Base-by-base conservation (phyloP, 2,113 vertebrate genomes). In the Atractosteus spatula region DNA sequence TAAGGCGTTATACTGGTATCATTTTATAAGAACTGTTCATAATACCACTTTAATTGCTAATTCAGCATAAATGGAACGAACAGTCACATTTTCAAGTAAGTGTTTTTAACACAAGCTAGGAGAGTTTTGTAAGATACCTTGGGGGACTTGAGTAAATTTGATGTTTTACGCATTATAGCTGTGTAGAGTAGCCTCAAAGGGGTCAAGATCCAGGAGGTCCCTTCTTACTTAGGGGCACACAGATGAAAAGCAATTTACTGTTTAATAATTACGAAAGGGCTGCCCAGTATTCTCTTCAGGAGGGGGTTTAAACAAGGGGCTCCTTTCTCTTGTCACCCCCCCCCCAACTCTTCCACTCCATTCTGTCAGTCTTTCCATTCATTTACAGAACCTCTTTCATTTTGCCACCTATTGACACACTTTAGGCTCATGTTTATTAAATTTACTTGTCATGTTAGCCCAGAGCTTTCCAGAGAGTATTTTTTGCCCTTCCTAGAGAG, bases 391-490 rank as follows among this genome's bases (percentile, higher is more conserved):
- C 85, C 84, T 83, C 78, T 80, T 77, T 66, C 62, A 12, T 65
- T 65, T 65, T 29, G 12, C 62, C 17, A 65, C 29, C 62, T 65
- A 65, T 84, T 86, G 80, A 82, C 80, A 79, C 81, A 82, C 77
- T 54, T 54, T 79, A 82, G 84, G 79, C 89, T 88, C 87, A 88
- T 86, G 87, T 88, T 86, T 88, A 87, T 89, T 86, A 89, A 88
- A 90, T 86, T 81, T 79, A 81, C 79, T 86, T 86, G 85, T 90
- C 85, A 79, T 89, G 84, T 85, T 83, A 81, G 81, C 80, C 81
- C 82, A 76, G 81, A 77, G 78, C 80, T 75, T 78, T 78, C 77
- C 82, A 73, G 75, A 54, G 77, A 76, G 76, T 79, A 61, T 75
- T 67, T n/a, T n/a, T 55, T 62, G 13, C 84, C 82, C 78, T 80